phyloP scores from a whole-genome alignment of 1,140 invertebrate species.

The Asobara japonica region DNA sequence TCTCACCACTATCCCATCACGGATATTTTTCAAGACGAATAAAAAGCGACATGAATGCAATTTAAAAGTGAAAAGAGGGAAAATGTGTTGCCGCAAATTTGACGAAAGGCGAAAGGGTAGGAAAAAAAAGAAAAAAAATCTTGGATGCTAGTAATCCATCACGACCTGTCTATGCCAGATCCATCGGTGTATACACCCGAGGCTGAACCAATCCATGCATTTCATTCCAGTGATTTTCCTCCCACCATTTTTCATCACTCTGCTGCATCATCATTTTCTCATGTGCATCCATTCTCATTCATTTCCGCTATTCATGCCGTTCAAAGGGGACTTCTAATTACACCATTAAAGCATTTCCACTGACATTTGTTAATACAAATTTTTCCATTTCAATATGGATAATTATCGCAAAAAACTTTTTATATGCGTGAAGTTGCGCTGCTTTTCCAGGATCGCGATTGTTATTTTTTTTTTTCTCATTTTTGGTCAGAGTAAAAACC shows the following conservation, averaged over 20 bases:
- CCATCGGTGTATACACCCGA: conserved; percentile 48
- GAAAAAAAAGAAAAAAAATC: conserved; percentile 19
- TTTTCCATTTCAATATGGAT: no score
- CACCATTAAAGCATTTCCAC: no score
- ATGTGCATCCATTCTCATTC: conserved; percentile 35
- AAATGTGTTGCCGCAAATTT: conserved; percentile 1
- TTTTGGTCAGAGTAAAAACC: no score
- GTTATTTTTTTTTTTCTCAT: no score
- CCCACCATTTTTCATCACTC: conserved; percentile 60
- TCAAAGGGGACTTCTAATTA: no score
- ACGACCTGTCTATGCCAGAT: conserved; percentile 60
- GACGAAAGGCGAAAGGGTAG: background rate
- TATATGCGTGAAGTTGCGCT: no score
- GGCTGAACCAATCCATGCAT: conserved; percentile 65
- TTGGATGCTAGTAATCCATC: conserved; percentile 59
- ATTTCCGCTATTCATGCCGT: background rate
- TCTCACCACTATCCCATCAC: no score
- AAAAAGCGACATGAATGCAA: background rate
- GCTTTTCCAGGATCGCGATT: no score
- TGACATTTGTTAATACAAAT: no score
- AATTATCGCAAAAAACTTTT: no score
- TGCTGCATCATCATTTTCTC: conserved; percentile 59
- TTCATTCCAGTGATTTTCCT: conserved; percentile 62
- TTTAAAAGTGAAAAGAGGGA: background rate
- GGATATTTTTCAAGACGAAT: no score